These are phyloP conservation scores for Periphyllus acericola DNA, from an alignment of 2,888 invertebrate genomes.

Conservation along the genomic window DNA sequence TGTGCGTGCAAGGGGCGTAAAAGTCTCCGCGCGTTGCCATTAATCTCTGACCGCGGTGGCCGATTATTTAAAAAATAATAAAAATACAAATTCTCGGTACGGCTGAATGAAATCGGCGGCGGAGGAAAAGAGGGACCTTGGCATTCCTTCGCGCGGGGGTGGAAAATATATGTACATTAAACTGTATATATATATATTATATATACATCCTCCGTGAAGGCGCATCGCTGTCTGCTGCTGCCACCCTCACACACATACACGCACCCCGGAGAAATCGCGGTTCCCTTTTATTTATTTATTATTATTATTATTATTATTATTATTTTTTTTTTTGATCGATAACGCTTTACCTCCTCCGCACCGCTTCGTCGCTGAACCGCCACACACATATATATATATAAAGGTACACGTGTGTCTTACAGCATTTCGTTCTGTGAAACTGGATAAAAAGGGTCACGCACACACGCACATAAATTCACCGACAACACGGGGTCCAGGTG, in stretches of 20 bases:
- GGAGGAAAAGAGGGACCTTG: not conserved
- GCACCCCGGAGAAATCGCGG: conserved; percentile 39
- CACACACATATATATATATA: not conserved
- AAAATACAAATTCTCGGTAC: conserved; percentile 51
- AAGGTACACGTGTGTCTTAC: not conserved
- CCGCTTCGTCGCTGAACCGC: not conserved
- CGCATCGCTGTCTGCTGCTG: conserved; percentile 59
- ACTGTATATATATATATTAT: not conserved
- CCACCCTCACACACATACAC: not conserved
- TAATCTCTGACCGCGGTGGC: conserved; percentile 55
- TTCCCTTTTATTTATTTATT: conserved; percentile 34
- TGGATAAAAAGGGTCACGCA: conserved; percentile 57
- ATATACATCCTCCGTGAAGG: conserved; percentile 18
- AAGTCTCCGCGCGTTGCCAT: conserved; percentile 34
- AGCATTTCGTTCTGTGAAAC: conserved; percentile 47
- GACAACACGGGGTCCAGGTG: conserved; percentile 33
- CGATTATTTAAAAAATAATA: conserved; percentile 56
- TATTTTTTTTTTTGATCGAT: conserved; percentile 56
- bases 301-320: conserved; percentile 5
- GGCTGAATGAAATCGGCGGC: conserved; percentile 54
- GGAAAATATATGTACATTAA: not conserved
- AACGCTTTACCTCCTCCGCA: conserved; percentile 41
- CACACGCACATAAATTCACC: not conserved
- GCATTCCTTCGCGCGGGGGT: conserved; percentile 49
- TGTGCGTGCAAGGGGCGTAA: not conserved